A percentile compares a stretch with the other conserved stretches of the same genome.
These are phyloP conservation scores for Phrynocephalus vlangalii DNA, from an alignment of 2,797 vertebrate genomes.

Conservation along the genomic window DNA sequence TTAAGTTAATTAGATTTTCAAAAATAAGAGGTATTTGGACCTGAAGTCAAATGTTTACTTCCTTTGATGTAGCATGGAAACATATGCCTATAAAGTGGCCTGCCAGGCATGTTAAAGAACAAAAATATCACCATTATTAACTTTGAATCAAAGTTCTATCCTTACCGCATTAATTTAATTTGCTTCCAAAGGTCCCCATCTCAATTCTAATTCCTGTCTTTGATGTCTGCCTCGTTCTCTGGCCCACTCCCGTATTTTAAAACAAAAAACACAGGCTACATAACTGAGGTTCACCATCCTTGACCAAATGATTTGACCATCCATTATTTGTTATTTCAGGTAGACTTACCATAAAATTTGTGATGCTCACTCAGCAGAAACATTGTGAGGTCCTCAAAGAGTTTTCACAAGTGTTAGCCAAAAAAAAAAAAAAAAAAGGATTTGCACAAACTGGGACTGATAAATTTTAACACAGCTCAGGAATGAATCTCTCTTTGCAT, in stretches of 20 bases:
- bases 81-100: conserved; percentile 70
- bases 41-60: conserved; percentile 76
- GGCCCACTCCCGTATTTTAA: conserved; percentile 14
- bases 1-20: conserved; percentile 72
- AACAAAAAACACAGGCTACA: conserved; percentile 16
- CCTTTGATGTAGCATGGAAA: conserved; percentile 74
- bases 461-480: not conserved
- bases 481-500: not conserved
- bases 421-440: not conserved
- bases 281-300: conserved; percentile 65
- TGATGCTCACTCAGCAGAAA: conserved; percentile 10
- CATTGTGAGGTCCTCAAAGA: conserved; percentile 16
- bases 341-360: conserved; percentile 35
- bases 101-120: conserved; percentile 68
- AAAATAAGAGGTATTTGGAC: conserved; percentile 64
- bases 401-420: not conserved
- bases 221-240: conserved; percentile 47
- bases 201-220: conserved; percentile 62
- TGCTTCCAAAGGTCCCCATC: conserved; percentile 58
- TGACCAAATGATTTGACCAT: conserved; percentile 62
- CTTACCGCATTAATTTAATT: conserved; percentile 71
- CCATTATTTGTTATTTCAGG: conserved; percentile 54
- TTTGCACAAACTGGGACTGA: not conserved
- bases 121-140: conserved; percentile 71
- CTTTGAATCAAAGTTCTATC: conserved; percentile 72